Conservation (phyloP, 2,888 invertebrate genomes). For the Glaucopsyche alexis region DNA sequence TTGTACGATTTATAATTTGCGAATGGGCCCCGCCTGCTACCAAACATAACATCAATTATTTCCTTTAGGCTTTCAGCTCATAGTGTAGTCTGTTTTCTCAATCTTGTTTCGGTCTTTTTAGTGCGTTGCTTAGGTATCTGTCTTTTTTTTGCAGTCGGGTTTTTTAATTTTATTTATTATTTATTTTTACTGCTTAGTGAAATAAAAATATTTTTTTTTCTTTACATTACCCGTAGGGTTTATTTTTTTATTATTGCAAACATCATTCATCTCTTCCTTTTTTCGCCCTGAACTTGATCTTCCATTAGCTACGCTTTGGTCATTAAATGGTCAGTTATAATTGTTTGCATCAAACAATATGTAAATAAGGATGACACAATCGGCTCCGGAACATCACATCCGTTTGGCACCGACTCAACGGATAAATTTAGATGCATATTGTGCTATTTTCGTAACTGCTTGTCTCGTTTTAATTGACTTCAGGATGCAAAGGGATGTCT, state of each 20-base stretch:
- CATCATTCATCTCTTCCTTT: not conserved
- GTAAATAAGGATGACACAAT: conserved; percentile 60
- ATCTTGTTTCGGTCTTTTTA: too few species aligned
- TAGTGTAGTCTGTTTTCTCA: too few species aligned
- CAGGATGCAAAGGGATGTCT: not conserved
- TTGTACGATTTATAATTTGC: too few species aligned
- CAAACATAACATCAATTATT: too few species aligned
- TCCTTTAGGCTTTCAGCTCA: too few species aligned
- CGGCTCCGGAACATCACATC: conserved; percentile 70
- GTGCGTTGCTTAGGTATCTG: too few species aligned
- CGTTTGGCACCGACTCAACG: conserved; percentile 67
- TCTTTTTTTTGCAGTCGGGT: too few species aligned
- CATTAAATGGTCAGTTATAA: conserved; percentile 19
- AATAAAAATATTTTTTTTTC: too few species aligned
- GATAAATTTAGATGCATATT: conserved; percentile 52
- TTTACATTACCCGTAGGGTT: too few species aligned
- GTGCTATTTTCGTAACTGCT: conserved; percentile 31
- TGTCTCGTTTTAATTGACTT: conserved; percentile 19
- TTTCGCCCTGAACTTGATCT: not conserved
- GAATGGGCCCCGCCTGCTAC: too few species aligned
- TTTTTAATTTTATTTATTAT: too few species aligned
- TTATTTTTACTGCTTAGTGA: too few species aligned
- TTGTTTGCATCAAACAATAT: conserved; percentile 29
- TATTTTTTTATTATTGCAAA: not conserved
- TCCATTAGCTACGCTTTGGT: not conserved